These are phyloP conservation scores for Beroe forskalii DNA, from an alignment of 37 sponge, comb jelly and placozoan genomes.

Conservation along the genomic window DNA sequence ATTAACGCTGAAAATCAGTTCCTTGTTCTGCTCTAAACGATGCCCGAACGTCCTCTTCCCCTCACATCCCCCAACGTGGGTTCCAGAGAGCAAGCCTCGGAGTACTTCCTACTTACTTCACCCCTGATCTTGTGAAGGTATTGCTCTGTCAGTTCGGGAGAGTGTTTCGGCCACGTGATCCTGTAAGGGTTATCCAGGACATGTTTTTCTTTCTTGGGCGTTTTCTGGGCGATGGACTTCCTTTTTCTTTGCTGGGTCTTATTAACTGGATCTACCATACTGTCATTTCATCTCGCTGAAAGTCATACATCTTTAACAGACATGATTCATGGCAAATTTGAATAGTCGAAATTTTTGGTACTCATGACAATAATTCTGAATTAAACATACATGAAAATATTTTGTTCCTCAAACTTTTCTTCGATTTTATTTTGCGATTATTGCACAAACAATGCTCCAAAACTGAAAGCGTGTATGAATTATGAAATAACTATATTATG, in stretches of 20 bases:
- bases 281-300: no score
- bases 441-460: no score
- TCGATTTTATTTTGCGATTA: no score
- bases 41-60: conserved; percentile 26
- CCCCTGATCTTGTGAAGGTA: neutral
- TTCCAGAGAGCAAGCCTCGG: neutral
- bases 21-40: neutral
- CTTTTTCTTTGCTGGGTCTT: neutral
- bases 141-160: neutral
- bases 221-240: conserved; percentile 41
- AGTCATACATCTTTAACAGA: no score
- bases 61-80: neutral
- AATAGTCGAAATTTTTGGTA: no score
- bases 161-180: conserved; percentile 56
- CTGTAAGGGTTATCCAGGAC: conserved; percentile 40
- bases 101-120: neutral
- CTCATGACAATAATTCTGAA: no score
- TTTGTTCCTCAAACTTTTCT: no score
- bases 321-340: no score
- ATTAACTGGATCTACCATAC: no score
- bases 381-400: no score
- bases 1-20: conserved; percentile 53
- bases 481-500: no score
- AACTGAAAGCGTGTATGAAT: no score
- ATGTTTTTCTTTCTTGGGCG: conserved; percentile 13